Evolutionary conservation across 2,888 invertebrate genomes (phyloP).

Genomic region (Carpatolechia fugitivella): DNA sequence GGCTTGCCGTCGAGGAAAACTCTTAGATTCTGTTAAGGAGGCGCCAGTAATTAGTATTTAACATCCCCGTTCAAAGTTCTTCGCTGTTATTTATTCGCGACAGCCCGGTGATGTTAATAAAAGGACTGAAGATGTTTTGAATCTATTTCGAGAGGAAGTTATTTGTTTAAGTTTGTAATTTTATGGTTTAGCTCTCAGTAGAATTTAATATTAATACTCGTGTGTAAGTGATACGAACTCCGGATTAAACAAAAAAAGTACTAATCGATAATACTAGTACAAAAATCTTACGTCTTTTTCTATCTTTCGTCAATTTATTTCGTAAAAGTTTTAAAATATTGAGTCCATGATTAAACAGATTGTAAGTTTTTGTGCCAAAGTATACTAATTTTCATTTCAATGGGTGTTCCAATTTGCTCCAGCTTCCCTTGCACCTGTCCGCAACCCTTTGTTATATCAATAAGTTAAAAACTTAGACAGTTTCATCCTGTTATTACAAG

Average conservation of each 20-base stretch:
- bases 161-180: background rate
- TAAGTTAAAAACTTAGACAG: conserved; percentile 24
- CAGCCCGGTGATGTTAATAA: conserved; percentile 23
- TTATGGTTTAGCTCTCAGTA: too few species aligned
- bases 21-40: conserved; percentile 26
- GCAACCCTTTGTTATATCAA: background rate
- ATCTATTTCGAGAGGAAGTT: background rate
- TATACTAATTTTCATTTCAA: background rate
- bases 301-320: too few species aligned
- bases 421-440: background rate
- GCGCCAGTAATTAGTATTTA: conserved; percentile 36
- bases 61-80: conserved; percentile 32
- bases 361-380: background rate
- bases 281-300: too few species aligned
- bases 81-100: conserved; percentile 30
- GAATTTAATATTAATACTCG: too few species aligned
- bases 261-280: too few species aligned
- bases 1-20: conserved; percentile 2
- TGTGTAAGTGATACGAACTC: too few species aligned
- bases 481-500: conserved; percentile 36
- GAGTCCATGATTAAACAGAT: too few species aligned
- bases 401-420: background rate
- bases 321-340: too few species aligned
- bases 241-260: too few species aligned
- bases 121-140: background rate